phyloP scores from a whole-genome alignment of 2,113 vertebrate species.

The Brachypteracias leptosomus region DNA sequence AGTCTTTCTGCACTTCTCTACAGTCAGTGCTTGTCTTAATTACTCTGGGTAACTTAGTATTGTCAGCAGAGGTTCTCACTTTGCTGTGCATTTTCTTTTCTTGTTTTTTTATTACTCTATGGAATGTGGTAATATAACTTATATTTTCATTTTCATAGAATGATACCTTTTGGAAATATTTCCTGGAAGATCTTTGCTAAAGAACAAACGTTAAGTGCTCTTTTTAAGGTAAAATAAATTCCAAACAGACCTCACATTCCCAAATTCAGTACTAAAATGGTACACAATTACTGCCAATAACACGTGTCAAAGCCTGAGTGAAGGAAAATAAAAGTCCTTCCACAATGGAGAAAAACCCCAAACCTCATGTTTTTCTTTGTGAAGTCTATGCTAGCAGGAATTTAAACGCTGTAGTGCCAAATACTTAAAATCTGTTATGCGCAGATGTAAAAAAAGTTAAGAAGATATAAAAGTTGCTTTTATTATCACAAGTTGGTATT shows the following conservation, averaged over 20 bases:
- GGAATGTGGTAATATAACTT: not conserved
- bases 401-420: accelerated
- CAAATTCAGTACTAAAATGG: not conserved
- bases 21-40: not conserved
- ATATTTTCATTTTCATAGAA: not conserved
- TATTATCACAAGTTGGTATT: not conserved
- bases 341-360: not conserved
- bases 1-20: not conserved
- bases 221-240: not conserved
- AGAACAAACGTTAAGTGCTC: not conserved
- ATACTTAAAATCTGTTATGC: not conserved
- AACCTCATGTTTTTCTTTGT: not conserved
- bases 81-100: not conserved
- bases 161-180: not conserved
- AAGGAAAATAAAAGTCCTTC: not conserved
- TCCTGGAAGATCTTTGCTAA: not conserved
- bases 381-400: not conserved
- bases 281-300: not conserved
- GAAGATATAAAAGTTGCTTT: not conserved
- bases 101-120: not conserved
- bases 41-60: not conserved
- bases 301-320: not conserved
- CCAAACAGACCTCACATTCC: not conserved
- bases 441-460: not conserved
- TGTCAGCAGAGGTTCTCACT: not conserved